Percentiles rank a stretch among this genome's conserved stretches.
Evolutionary conservation across 2,113 vertebrate genomes (phyloP).

Genomic region (Guaruba guarouba): DNA sequence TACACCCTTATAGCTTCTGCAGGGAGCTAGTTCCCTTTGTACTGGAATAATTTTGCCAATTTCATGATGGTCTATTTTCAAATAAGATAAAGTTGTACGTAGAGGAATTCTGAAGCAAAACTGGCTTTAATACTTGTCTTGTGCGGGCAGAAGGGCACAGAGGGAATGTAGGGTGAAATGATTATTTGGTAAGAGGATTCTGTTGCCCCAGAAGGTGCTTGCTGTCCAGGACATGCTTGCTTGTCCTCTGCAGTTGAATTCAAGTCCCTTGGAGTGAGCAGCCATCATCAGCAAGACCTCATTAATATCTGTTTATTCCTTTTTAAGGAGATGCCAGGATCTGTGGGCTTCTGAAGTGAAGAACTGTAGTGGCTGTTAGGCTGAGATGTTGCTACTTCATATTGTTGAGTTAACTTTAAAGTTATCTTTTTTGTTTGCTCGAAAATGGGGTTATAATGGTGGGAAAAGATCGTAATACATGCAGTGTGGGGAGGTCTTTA

Average conservation of each 20-base stretch:
- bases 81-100: rapidly evolving
- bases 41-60: background rate
- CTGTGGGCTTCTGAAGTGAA: background rate
- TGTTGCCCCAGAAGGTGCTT: background rate
- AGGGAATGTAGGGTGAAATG: background rate
- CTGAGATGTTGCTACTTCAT: background rate
- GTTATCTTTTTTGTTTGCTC: background rate
- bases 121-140: background rate
- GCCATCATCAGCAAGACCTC: background rate
- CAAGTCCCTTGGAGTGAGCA: background rate
- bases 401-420: background rate
- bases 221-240: background rate
- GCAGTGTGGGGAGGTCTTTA: background rate
- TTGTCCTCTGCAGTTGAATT: background rate
- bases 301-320: background rate
- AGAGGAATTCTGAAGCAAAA: background rate
- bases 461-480: background rate
- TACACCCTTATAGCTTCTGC: background rate
- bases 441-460: background rate
- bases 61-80: background rate
- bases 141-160: background rate
- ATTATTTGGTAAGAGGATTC: constrained; percentile 23
- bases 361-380: background rate
- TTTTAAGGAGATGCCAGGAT: background rate
- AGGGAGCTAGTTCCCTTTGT: background rate